A percentile compares a stretch with the other conserved stretches of the same genome.
phyloP scores from a whole-genome alignment of 1,140 invertebrate genomes.

The Formica exsecta region DNA sequence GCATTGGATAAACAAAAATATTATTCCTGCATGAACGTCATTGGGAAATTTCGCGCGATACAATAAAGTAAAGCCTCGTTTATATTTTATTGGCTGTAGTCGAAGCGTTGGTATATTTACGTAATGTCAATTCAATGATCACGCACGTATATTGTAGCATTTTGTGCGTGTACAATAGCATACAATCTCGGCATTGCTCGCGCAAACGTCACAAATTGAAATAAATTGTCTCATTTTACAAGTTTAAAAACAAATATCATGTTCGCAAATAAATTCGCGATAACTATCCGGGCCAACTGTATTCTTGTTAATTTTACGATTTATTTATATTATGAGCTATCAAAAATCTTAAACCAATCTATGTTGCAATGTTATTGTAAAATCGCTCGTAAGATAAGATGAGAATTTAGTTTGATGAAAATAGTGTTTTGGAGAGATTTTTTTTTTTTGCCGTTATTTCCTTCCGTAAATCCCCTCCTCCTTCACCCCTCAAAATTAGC shows the following conservation, averaged over 20 bases:
- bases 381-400: conserved; percentile 21
- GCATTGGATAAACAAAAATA: conserved; percentile 38
- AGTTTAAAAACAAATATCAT: conserved; percentile 29
- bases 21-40: conserved; percentile 36
- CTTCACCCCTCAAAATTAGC: conserved; percentile 34
- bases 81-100: conserved; percentile 34
- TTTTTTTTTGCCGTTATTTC: conserved; percentile 65
- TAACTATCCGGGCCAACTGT: conserved; percentile 3
- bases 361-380: background rate
- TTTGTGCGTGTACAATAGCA: background rate
- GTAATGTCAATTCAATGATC: conserved; percentile 52
- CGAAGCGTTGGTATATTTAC: conserved; percentile 48
- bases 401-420: conserved; percentile 30
- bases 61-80: conserved; percentile 39
- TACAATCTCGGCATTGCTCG: background rate
- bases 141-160: background rate
- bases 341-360: background rate
- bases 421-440: conserved; percentile 27
- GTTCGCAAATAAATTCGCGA: conserved; percentile 11
- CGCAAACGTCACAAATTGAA: conserved; percentile 44
- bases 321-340: background rate
- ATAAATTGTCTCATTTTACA: conserved; percentile 48
- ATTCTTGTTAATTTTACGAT: conserved; percentile 8
- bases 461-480: conserved; percentile 33
- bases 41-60: conserved; percentile 50